These are phyloP conservation scores for Acrossocheilus fasciatus DNA, from an alignment of 2,797 vertebrate species.

Conservation along the genomic window DNA sequence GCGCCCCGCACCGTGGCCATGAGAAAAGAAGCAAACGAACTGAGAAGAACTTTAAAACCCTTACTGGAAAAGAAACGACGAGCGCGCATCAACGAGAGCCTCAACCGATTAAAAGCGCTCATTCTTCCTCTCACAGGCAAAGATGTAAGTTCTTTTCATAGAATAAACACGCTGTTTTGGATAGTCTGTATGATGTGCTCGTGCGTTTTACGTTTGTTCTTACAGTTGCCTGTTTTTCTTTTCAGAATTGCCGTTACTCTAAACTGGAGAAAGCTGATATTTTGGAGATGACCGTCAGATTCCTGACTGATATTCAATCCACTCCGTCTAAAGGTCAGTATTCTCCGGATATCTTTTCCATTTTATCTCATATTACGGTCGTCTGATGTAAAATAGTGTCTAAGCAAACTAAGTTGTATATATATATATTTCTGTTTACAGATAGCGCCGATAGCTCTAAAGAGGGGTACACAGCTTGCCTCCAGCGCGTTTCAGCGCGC, in stretches of 20 bases:
- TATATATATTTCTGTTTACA: conserved; percentile 47
- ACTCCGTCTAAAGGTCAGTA: conserved; percentile 75
- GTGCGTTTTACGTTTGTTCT: conserved; percentile 11
- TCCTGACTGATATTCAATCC: conserved; percentile 81
- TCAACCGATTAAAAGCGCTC: conserved; percentile 84
- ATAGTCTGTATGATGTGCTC: neutral
- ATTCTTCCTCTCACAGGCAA: conserved; percentile 85
- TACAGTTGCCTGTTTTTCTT: conserved; percentile 44
- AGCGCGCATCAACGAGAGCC: conserved; percentile 88
- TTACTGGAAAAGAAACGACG: conserved; percentile 86
- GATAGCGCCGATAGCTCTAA: conserved; percentile 73
- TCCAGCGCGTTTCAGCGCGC: conserved; percentile 79
- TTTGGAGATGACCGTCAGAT: conserved; percentile 89
- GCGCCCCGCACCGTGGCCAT: conserved; percentile 73
- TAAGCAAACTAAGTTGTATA: conserved; percentile 55
- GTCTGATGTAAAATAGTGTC: neutral
- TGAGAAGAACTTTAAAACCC: conserved; percentile 87
- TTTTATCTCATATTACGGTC: neutral
- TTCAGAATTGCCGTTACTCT: conserved; percentile 81
- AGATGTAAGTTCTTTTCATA: conserved; percentile 76
- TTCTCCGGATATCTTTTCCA: neutral
- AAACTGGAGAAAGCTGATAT: conserved; percentile 92
- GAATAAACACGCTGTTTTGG: neutral
- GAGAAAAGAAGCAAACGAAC: conserved; percentile 79
- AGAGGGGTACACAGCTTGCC: conserved; percentile 85